These are phyloP conservation scores for Micromys minutus DNA, from an alignment of 2,113 vertebrate genomes.

Conservation along the genomic window DNA sequence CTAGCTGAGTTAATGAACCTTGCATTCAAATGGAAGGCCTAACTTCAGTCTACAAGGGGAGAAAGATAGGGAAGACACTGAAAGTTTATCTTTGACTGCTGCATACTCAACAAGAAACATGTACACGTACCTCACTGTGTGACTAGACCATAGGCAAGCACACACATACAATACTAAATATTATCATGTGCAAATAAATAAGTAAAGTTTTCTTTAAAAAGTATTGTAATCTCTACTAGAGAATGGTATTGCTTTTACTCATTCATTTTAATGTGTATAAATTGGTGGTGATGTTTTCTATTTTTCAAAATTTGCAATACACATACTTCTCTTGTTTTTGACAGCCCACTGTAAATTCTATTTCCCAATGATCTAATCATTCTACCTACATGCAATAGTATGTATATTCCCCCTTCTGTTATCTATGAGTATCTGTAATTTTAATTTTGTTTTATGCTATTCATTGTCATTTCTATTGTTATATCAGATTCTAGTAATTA, in stretches of 20 bases:
- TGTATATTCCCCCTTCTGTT: not conserved
- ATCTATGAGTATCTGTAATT: not conserved
- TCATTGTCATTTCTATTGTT: not conserved
- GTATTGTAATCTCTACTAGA: not conserved
- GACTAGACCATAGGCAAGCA: not conserved
- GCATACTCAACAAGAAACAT: not conserved
- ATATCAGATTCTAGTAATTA: not conserved
- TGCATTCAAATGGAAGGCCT: not conserved
- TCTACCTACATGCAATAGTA: not conserved
- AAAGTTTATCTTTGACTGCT: not conserved
- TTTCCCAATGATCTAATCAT: not conserved
- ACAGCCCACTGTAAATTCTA: not conserved
- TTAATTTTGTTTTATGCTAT: not conserved
- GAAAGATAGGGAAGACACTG: not conserved
- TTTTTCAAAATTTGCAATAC: not conserved
- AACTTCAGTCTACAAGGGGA: not conserved
- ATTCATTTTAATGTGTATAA: not conserved
- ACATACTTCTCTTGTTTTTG: not conserved
- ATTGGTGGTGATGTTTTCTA: not conserved
- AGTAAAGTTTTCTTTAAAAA: not conserved
- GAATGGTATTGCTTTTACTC: not conserved
- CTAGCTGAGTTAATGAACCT: not conserved
- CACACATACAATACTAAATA: not conserved
- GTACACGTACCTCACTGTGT: not conserved
- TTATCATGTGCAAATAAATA: not conserved